Evolutionary conservation across 2,113 vertebrate species (phyloP), one percentile per base, ranked within the genome.

Genomic region (Corythoichthys intestinalis): DNA sequence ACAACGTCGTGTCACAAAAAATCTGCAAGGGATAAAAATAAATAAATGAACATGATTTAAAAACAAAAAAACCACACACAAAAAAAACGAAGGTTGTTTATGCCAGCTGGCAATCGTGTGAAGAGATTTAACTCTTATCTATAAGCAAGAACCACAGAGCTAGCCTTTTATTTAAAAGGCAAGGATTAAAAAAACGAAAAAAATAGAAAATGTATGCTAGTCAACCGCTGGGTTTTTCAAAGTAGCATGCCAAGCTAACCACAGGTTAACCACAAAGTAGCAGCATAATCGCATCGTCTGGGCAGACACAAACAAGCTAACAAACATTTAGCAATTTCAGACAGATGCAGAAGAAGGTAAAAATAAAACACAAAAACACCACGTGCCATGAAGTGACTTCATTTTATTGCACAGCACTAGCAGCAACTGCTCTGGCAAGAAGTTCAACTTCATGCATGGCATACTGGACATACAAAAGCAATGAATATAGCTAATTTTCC

Each of bases 91-190:
- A 38, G 12, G 56, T 11, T 58, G 5, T n/a, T 14, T 3, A 9
- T 44, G 13, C 17, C 38, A 67, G 71, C 54, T 59, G 54, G 61
- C 15, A 65, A 69, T 85, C 87, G 88, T 83, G 86, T 88, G 86
- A 82, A 60, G 37, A 80, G 84, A 80, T 79, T 88, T 84, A 83
- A 41, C 52, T 2, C 78, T 81, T 49, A 60, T 71, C 68, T 54
- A 66, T 67, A 75, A 52, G 62, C 7, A 41, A 38, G 67, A 74
- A 68, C 37, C 44, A 77, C 44, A 14, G n/a, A 61, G 37, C 20
- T 17, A 48, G 7, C 35, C 6, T 10, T 2, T 1, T 0, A 34
- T 17, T 62, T 64, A 3, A 41, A 13, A 65, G 39, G 28, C 10
- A 65, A 63, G 17, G 52, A 57, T 39, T 28, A 12, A 13, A 38